Evolutionary conservation across 2,888 invertebrate species (phyloP).

Genomic region (Mesoligia furuncula): DNA sequence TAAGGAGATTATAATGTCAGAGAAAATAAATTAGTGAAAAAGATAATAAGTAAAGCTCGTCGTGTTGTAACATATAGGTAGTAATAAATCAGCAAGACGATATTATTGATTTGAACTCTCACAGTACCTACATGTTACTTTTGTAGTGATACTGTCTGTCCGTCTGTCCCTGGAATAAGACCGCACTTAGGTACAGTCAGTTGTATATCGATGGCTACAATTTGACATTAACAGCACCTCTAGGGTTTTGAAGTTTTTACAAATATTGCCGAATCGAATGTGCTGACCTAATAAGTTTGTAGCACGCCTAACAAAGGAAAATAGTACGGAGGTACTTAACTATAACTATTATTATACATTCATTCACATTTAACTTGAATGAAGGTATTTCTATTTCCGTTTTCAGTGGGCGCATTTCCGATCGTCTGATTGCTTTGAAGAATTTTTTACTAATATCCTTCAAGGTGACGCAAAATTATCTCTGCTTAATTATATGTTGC

Average conservation of each 20-base stretch:
- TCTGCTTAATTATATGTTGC: neutral
- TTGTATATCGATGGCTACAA: neutral
- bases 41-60: neutral
- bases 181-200: neutral
- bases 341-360: neutral
- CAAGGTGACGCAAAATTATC: neutral
- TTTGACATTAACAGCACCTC: no score
- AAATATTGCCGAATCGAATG: neutral
- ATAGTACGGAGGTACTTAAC: neutral
- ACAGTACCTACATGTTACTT: neutral
- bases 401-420: neutral
- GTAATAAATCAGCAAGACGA: neutral
- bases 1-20: conserved; percentile 21
- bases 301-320: neutral
- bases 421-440: conserved; percentile 17
- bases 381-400: neutral
- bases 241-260: neutral
- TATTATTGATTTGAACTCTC: neutral
- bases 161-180: neutral
- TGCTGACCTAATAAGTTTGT: neutral
- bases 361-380: neutral
- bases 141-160: neutral
- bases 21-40: conserved; percentile 3
- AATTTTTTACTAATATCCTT: neutral
- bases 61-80: neutral